Conservation (phyloP, 2,797 vertebrate species). For the Peromyscus eremicus region DNA sequence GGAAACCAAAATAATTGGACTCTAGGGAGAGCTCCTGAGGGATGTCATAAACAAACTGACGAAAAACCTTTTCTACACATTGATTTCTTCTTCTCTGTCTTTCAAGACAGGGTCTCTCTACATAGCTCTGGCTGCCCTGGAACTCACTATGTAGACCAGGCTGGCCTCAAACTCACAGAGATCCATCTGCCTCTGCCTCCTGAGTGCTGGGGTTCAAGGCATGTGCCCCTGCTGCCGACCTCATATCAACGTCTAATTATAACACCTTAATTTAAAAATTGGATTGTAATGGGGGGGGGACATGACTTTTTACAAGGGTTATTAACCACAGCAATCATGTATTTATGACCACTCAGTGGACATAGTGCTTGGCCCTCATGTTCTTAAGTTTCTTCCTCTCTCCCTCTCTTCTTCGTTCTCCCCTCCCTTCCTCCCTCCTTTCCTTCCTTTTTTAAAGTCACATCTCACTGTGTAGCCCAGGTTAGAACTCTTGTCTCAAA, state of each 20-base stretch:
- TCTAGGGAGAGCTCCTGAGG: slow-evolving; percentile 33
- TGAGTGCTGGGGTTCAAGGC: neutral
- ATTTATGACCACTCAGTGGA: no score
- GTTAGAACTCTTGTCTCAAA: neutral
- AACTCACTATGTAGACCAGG: neutral
- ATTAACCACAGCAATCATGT: no score
- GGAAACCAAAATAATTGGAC: slow-evolving; percentile 72
- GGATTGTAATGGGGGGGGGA: no score
- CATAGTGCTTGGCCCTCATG: no score
- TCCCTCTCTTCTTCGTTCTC: neutral
- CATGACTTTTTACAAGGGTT: no score
- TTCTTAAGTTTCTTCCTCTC: neutral
- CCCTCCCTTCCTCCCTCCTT: neutral
- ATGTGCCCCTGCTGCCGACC: neutral
- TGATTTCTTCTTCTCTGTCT: neutral
- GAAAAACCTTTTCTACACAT: neutral
- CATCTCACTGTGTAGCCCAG: no score
- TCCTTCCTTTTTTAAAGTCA: no score
- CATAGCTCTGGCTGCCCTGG: neutral
- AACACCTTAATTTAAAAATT: no score
- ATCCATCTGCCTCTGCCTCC: neutral
- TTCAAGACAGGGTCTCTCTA: neutral
- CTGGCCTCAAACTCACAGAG: neutral
- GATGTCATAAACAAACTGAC: neutral
- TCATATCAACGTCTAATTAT: no score